A percentile compares a stretch with the other conserved stretches of the same genome.
Conservation (phyloP, 2,888 invertebrate species). For the Aplocera efformata region DNA sequence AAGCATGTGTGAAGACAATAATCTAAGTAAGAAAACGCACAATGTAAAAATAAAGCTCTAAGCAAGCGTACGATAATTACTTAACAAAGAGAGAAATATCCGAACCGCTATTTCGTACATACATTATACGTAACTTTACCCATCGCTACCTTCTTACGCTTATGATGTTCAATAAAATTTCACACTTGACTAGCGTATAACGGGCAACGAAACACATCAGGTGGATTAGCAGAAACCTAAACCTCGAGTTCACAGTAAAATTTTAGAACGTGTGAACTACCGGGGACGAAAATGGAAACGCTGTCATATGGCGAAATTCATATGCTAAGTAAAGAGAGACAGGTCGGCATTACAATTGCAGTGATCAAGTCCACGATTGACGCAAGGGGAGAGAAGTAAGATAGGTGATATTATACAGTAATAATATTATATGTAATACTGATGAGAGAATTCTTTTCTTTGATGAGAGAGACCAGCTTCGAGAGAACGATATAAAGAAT, state of each 20-base stretch:
- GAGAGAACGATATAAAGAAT: too few relatives aligned
- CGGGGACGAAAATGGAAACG: slow-evolving; percentile 28
- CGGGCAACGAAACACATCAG: slow-evolving; percentile 31
- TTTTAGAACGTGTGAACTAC: slow-evolving; percentile 38
- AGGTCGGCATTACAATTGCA: slow-evolving; percentile 11
- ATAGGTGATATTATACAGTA: too few relatives aligned
- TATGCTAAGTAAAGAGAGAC: slow-evolving; percentile 26
- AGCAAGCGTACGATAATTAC: slow-evolving; percentile 24
- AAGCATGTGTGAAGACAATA: slow-evolving; percentile 18
- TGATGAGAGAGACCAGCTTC: too few relatives aligned
- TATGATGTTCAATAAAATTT: slow-evolving; percentile 28
- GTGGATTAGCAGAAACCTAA: slow-evolving; percentile 37
- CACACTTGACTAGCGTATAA: slow-evolving; percentile 32
- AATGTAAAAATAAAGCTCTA: slow-evolving; percentile 16
- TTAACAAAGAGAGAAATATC: slow-evolving; percentile 22
- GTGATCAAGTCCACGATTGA: slow-evolving; percentile 7
- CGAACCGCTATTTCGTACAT: slow-evolving; percentile 18
- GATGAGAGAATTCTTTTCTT: too few relatives aligned
- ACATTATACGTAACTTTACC: slow-evolving; percentile 22
- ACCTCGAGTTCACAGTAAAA: slow-evolving; percentile 32
- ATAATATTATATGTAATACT: too few relatives aligned
- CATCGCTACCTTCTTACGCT: slow-evolving; percentile 26
- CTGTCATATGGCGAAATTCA: slow-evolving; percentile 19
- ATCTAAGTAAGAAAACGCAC: slow-evolving; percentile 12
- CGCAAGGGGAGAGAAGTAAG: slow-evolving; percentile 6